These are phyloP conservation scores for pig (Sus scrofa) DNA, from an alignment of 2,113 vertebrate genomes.

Conservation along the genomic window DNA sequence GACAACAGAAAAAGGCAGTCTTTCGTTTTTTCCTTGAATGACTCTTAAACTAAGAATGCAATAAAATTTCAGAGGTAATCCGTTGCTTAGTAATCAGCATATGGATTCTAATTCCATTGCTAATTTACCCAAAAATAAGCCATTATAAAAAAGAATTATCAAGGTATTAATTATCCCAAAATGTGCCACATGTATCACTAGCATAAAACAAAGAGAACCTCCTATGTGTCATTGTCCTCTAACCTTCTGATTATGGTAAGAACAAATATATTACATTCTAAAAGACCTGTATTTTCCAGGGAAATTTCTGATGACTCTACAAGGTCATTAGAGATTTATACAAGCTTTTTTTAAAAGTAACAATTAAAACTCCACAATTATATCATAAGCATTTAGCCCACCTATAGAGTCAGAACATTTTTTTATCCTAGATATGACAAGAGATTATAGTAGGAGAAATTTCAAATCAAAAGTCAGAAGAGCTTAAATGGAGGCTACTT, in stretches of 20 bases:
- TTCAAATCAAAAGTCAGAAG: constrained; percentile 77
- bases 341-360: constrained; percentile 73
- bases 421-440: constrained; percentile 61
- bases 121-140: neutral
- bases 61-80: neutral
- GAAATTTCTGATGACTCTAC: constrained; percentile 68
- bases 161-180: constrained; percentile 76
- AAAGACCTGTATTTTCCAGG: constrained; percentile 61
- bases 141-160: neutral
- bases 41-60: neutral
- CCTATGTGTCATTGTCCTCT: neutral
- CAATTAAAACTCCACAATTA: constrained; percentile 81
- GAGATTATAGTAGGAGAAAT: constrained; percentile 74
- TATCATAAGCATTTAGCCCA: constrained; percentile 75
- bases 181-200: constrained; percentile 61
- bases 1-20: neutral
- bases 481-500: constrained; percentile 65
- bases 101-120: neutral
- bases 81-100: neutral
- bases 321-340: constrained; percentile 74
- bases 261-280: constrained; percentile 24
- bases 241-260: constrained; percentile 57
- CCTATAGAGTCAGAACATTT: constrained; percentile 60
- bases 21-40: neutral
- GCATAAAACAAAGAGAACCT: constrained; percentile 59